Percentiles rank a stretch among this genome's conserved stretches.
These are phyloP conservation scores for Phenganax stokvisi DNA, from an alignment of 92 coral and sea anemone genomes.

Conservation along the genomic window DNA sequence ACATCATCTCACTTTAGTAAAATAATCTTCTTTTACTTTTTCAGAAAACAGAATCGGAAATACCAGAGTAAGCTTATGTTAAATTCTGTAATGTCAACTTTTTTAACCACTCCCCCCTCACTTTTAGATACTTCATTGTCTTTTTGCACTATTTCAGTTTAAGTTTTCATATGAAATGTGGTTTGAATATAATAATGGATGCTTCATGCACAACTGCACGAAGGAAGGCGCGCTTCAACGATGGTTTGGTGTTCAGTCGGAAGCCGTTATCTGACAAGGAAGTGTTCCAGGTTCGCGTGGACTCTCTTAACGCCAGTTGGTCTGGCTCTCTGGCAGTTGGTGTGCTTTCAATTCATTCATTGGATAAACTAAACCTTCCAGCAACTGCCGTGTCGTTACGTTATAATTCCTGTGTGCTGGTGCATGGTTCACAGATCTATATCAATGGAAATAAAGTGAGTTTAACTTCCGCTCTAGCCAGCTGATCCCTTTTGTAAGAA, in stretches of 20 bases:
- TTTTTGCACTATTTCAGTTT: conserved; percentile 42
- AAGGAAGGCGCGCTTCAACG: conserved; percentile 78
- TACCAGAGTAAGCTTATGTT: conserved; percentile 32
- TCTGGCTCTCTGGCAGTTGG: conserved; percentile 97
- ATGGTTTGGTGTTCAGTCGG: conserved; percentile 85
- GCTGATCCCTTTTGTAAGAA: neutral
- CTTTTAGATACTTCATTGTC: neutral
- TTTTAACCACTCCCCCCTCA: neutral
- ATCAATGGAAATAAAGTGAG: conserved; percentile 87
- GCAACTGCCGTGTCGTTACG: conserved; percentile 62
- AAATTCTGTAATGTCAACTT: neutral
- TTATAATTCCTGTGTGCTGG: conserved; percentile 18
- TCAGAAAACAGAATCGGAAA: conserved; percentile 28
- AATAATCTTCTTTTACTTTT: neutral
- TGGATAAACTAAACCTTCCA: conserved; percentile 60
- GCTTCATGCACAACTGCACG: conserved; percentile 74
- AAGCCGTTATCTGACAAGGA: conserved; percentile 65
- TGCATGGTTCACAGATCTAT: conserved; percentile 53
- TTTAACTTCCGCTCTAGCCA: neutral
- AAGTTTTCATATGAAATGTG: conserved; percentile 70
- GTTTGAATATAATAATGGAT: conserved; percentile 79
- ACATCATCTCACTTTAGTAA: neutral
- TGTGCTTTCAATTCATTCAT: conserved; percentile 76
- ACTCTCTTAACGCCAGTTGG: conserved; percentile 89
- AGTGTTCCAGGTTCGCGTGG: conserved; percentile 87